Evolutionary conservation across 2,888 invertebrate species (phyloP), one percentile per base, ranked within the genome.

Genomic region (Eilema griseolum): DNA sequence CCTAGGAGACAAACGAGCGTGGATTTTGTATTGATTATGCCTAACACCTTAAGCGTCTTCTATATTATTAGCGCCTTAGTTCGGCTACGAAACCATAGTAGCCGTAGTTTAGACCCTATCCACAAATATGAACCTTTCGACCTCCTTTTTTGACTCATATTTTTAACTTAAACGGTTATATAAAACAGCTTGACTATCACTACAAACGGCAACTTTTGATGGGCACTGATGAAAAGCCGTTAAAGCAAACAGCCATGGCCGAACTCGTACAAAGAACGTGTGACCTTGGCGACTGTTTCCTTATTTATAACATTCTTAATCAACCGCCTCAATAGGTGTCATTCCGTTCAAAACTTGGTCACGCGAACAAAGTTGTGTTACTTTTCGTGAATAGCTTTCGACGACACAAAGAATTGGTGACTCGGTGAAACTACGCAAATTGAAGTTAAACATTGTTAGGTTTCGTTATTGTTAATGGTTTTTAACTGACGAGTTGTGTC

Each of bases 261-360:
- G n/a, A n/a, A n/a, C 3, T 63, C 71, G 59, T 10, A 77, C 62
- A 77, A 79, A 71, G 46, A 69, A 26, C n/a, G n/a, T n/a, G 14
- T 23, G 74, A 64, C 80, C 80, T 82, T 77, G 65, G 26, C 28
- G 41, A 20, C 28, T 57, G 26, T 70, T 83, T 78, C 74, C 83
- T 70, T 83, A 78, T 83, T 71, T 73, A 75, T 70, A 74, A 78
- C 74, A 81, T 76, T 76, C 69, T 66, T 37, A 70, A 81, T 64
- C 60, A 61, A 61, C 56, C 57, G 57, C 63, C 70, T 72, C 70
- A 79, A 83, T 73, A 83, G 73, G 80, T 83, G 82, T 76, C 82
- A 71, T 79, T 83, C 61, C 69, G 74, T 78, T 78, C 71, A 73
- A 67, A 52, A 26, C 31, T 31, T 20, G 63, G 77, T 81, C 82